Percentiles rank a stretch among this genome's conserved stretches.
Conservation (phyloP, 2,888 invertebrate genomes). For the Coronaproctus castanopsis region DNA sequence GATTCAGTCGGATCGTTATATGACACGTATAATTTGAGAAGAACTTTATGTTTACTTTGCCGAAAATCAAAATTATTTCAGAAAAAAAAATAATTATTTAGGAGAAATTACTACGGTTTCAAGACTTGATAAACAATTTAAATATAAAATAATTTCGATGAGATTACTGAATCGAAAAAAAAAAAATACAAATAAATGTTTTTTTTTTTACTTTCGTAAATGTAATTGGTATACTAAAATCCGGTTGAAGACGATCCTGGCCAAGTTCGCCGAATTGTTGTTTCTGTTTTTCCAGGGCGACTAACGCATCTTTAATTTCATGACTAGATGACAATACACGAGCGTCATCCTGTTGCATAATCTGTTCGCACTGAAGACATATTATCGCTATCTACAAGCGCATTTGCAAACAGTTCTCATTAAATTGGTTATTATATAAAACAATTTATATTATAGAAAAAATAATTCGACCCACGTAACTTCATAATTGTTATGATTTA, state of each 20-base stretch:
- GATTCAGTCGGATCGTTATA: too few species aligned
- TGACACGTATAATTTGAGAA: too few species aligned
- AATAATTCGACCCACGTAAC: too few species aligned
- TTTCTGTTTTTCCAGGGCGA: conserved; percentile 33
- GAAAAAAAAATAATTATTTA: too few species aligned
- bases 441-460: not conserved
- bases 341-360: conserved; percentile 33
- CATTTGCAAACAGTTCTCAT: not conserved
- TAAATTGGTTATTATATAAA: not conserved
- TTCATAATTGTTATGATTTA: too few species aligned
- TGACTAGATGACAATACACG: conserved; percentile 30
- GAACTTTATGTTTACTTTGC: too few species aligned
- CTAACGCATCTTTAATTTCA: conserved; percentile 31
- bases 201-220: conserved; percentile 39
- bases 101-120: too few species aligned
- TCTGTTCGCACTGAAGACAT: conserved; percentile 33
- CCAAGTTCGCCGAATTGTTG: conserved; percentile 33
- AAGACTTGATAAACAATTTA: too few species aligned
- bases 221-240: conserved; percentile 35
- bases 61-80: too few species aligned
- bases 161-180: too few species aligned
- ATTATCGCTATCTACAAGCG: conserved; percentile 30
- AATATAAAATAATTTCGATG: too few species aligned
- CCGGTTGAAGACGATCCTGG: conserved; percentile 32
- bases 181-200: too few species aligned